Evolutionary conservation across 2,113 vertebrate species (phyloP).

Genomic region (Athene noctua): DNA sequence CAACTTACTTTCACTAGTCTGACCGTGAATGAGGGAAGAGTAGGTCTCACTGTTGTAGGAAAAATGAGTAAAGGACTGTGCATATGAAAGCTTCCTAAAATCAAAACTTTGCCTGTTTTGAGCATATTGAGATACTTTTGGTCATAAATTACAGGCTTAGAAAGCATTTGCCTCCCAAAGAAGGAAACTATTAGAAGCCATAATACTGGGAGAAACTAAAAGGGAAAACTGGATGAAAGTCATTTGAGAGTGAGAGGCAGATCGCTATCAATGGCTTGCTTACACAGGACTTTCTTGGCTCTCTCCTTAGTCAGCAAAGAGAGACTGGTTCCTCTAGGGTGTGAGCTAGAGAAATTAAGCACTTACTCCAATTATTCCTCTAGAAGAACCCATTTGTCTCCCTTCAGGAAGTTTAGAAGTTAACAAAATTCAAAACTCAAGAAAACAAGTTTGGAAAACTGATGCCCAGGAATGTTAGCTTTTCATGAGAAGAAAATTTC

Average conservation of each 20-base stretch:
- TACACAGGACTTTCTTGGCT: accelerated
- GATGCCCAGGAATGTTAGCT: neutral
- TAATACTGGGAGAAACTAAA: neutral
- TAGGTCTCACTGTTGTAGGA: neutral
- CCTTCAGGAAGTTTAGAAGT: neutral
- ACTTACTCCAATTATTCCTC: neutral
- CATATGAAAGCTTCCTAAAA: neutral
- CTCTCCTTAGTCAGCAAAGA: neutral
- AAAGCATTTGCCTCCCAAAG: neutral
- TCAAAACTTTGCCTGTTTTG: neutral
- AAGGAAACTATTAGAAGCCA: neutral
- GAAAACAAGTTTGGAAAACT: neutral
- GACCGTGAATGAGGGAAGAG: neutral
- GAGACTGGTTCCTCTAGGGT: neutral
- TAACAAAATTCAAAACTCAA: neutral
- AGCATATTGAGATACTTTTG: neutral
- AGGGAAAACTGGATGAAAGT: neutral
- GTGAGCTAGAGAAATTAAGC: neutral
- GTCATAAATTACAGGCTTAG: neutral
- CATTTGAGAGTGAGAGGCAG: neutral
- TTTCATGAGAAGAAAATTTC: neutral
- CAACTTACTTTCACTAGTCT: neutral
- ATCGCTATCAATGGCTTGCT: neutral
- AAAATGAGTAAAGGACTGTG: neutral
- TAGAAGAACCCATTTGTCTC: neutral